Base-by-base conservation (phyloP, 2,888 invertebrate genomes). In the Clostera curtula region DNA sequence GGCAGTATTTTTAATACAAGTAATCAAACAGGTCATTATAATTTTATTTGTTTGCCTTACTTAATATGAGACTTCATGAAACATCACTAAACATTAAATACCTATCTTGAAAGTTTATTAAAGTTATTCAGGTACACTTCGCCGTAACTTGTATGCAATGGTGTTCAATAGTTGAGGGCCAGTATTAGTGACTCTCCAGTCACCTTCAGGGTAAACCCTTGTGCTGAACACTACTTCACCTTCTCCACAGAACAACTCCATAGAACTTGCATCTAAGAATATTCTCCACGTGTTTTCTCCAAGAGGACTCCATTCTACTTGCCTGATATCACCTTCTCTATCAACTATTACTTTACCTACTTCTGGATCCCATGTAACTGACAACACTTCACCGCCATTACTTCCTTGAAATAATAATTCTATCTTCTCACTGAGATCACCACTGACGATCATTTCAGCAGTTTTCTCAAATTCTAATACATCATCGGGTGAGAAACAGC, bases 161-260 rank as follows among this genome's bases (percentile, higher is more conserved):
- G 71, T 37, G 2, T 49, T 34, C n/a, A 80, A 21, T 1, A 43
- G 22, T 36, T 75, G 73, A 3, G 54, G 41, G 18, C 76, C 70
- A 5, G 57, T 26, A 59, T 75, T 83, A 0, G 51, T 71, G 1
- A 83, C 34, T 8, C 36, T 50, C 79, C 80, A 80, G 4, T 58
- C 61, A 4, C 79, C 79, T 3, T 68, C 56, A 14, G 77, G 73
- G 27, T 55, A 79, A 1, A 71, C 59, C 25, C 83, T 58, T n/a
- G 57, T 64, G 34, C 82, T 83, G 41, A 83, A 77, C 1, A 82
- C 80, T 1, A 73, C 79, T 29, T 82, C 83, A 0, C 83, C 83
- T 36, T 76, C 73, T 0, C 83, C 82, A 24, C 82, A 82, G 50
- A 83, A 83, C 19, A 80, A 34, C 36, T 83, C 83, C 28, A 83